Evolutionary conservation across 1,140 invertebrate species (phyloP), one percentile per base, ranked within the genome.

Genomic region (Drosophila nasuta): DNA sequence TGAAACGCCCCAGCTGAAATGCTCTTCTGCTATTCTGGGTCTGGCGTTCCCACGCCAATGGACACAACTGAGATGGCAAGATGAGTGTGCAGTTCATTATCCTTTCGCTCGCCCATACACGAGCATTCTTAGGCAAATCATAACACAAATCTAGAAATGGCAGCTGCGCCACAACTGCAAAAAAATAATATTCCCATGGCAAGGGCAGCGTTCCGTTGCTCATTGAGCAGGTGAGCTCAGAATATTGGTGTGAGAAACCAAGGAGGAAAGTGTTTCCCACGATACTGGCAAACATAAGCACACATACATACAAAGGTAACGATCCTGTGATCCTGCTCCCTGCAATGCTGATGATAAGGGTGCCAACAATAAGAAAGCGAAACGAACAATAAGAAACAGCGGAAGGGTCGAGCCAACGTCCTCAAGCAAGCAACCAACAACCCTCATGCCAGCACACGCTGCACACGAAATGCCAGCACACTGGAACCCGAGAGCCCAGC

Each of bases 181-280:
- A 65, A 56, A 71, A 65, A 65, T 35, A 43, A 81, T 74, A 80
- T 91, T 88, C 77, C 78, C 85, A 82, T 76, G 73, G 49, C 56
- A 59, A 58, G 38, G 35, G 52, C 62, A 63, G 82, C 79, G 72
- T 69, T 70, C 35, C 62, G 81, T 51, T 82, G 81, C 45, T 54
- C 74, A 65, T 76, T 62, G 81, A 81, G 82, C 91, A 92, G 91
- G 91, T 92, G 93, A 93, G 93, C 93, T 86, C 88, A 65, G 49
- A 17, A 62, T 20, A 68, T 76, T 79, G 79, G 93, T 91, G 91
- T 92, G 91, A 92, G 91, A 92, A 92, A 90, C 82, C 60, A 81
- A 79, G 75, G 69, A 79, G 75, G 88, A 92, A 88, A 90, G 89
- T 88, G 86, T 90, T 92, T 92, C 91, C 91, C 91, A 92, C 91